A percentile compares a stretch with the other conserved stretches of the same genome.
Conservation (phyloP, 2,888 invertebrate species). For the Patella ulyssiponensis region DNA sequence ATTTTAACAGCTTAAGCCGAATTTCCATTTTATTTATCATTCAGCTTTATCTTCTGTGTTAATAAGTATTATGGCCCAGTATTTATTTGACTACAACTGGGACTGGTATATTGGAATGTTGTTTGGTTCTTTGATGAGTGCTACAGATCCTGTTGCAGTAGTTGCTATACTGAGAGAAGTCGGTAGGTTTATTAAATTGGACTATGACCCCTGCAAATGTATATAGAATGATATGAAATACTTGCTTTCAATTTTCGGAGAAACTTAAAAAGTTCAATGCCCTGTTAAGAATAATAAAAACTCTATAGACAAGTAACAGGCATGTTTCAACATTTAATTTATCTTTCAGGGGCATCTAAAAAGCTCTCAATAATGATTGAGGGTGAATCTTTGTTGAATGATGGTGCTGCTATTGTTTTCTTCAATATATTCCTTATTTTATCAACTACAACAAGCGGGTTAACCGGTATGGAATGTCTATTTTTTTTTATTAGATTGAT, state of each 20-base stretch:
- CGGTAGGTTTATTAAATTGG: constrained; percentile 51
- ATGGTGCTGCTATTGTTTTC: constrained; percentile 73
- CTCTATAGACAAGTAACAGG: too few relatives aligned
- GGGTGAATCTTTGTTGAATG: constrained; percentile 73
- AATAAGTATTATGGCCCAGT: constrained; percentile 57
- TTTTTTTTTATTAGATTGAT: too few relatives aligned
- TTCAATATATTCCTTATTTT: constrained; percentile 67
- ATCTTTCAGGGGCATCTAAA: constrained; percentile 57
- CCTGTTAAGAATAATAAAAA: too few relatives aligned
- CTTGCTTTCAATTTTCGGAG: too few relatives aligned
- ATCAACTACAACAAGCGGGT: constrained; percentile 40
- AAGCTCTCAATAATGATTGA: constrained; percentile 71
- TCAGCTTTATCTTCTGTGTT: constrained; percentile 60
- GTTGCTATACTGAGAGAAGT: constrained; percentile 72
- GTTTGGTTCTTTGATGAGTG: constrained; percentile 72
- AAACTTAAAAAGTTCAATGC: too few relatives aligned
- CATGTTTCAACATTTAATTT: not conserved
- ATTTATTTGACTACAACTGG: constrained; percentile 66
- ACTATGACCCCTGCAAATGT: too few relatives aligned
- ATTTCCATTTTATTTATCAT: constrained; percentile 2
- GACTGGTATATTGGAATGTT: constrained; percentile 65
- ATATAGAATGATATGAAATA: too few relatives aligned
- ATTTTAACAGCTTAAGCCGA: too few relatives aligned
- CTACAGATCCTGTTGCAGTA: constrained; percentile 74
- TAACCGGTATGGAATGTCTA: constrained; percentile 32